phyloP scores from a whole-genome alignment of 2,888 invertebrate species.

The Bruchidius siliquastri region DNA sequence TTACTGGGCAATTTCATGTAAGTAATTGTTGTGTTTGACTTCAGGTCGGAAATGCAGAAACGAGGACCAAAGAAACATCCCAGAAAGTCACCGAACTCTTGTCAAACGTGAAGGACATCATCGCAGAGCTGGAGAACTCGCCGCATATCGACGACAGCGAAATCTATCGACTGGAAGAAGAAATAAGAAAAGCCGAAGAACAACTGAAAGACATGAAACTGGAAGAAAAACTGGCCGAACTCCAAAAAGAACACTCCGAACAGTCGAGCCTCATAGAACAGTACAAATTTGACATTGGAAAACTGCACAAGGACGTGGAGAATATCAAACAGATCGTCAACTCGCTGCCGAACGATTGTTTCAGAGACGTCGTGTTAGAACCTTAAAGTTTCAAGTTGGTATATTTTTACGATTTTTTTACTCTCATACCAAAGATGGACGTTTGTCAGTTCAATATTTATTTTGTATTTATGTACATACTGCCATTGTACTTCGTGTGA shows the following conservation, averaged over 20 bases:
- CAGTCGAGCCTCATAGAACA: slow-evolving; percentile 67
- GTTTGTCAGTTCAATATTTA: slow-evolving; percentile 16
- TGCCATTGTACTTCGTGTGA: neutral
- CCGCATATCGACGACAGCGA: slow-evolving; percentile 68
- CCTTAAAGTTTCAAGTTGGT: slow-evolving; percentile 45
- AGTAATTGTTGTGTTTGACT: slow-evolving; percentile 18
- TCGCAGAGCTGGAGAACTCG: slow-evolving; percentile 69
- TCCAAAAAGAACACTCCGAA: slow-evolving; percentile 58
- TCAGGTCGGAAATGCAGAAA: slow-evolving; percentile 84
- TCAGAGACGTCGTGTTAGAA: slow-evolving; percentile 72
- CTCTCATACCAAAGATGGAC: slow-evolving; percentile 22
- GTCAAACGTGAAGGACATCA: slow-evolving; percentile 71
- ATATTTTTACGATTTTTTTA: slow-evolving; percentile 4
- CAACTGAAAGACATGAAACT: slow-evolving; percentile 69
- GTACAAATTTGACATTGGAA: slow-evolving; percentile 73
- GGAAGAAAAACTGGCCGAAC: slow-evolving; percentile 67
- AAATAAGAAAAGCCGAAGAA: slow-evolving; percentile 64
- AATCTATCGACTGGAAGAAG: slow-evolving; percentile 57
- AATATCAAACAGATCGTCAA: slow-evolving; percentile 79
- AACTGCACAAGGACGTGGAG: slow-evolving; percentile 69
- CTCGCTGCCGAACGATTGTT: slow-evolving; percentile 76
- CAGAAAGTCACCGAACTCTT: slow-evolving; percentile 78
- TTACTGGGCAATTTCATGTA: no score
- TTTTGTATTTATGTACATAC: slow-evolving; percentile 16
- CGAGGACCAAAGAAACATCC: slow-evolving; percentile 74